phyloP scores from a whole-genome alignment of 2,797 vertebrate genomes.

The Nothura maculosa region DNA sequence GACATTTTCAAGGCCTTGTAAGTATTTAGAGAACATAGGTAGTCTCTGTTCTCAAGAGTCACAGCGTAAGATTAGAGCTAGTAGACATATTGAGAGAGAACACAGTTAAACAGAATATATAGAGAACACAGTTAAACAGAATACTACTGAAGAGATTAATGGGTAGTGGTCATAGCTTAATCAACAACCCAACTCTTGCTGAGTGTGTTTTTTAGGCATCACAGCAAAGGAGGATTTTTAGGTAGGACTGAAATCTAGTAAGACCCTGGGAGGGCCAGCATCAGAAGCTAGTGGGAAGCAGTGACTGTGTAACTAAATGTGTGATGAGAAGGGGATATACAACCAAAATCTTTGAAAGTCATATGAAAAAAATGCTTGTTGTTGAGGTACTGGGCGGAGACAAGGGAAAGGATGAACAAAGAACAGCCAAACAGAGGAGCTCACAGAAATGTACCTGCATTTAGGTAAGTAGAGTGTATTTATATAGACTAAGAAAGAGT shows the following conservation, averaged over 20 bases:
- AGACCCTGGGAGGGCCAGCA: neutral
- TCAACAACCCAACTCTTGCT: constrained; percentile 18
- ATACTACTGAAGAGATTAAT: neutral
- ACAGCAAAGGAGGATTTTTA: constrained; percentile 18
- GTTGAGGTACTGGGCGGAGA: neutral
- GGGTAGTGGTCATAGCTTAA: neutral
- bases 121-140: constrained; percentile 1
- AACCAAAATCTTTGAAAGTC: constrained; percentile 3
- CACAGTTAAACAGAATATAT: neutral
- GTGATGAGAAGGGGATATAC: neutral
- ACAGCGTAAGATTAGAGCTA: neutral
- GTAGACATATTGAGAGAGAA: neutral
- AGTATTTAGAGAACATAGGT: neutral
- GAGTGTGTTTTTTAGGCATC: neutral
- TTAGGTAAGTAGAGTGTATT: neutral
- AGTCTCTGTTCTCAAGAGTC: neutral
- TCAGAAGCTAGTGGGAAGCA: constrained; percentile 12
- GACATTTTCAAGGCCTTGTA: neutral
- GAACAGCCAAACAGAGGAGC: neutral
- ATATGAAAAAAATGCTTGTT: constrained; percentile 25
- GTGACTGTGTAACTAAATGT: constrained; percentile 32
- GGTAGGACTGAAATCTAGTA: neutral
- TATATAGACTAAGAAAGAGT: neutral
- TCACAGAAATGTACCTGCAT: neutral
- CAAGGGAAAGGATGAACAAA: neutral